Base-by-base conservation (phyloP, 2,888 invertebrate species). In the Nomada ruficornis region DNA sequence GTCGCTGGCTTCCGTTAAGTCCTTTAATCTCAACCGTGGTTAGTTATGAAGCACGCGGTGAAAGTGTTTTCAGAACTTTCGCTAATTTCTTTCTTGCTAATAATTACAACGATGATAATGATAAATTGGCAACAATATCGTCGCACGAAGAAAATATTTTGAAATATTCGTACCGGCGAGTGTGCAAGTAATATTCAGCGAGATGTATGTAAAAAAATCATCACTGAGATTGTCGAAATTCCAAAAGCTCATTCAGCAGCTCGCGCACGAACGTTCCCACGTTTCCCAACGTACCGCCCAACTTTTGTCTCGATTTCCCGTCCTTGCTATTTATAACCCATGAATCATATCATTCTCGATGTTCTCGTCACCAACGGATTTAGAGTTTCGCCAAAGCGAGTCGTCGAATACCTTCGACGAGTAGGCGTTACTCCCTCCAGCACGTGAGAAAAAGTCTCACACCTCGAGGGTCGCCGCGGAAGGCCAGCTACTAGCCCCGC, bases 291-390 rank as follows among this genome's bases (percentile, higher is more conserved):
- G 26, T 4, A 42, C 47, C 54, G 52, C 29, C 5, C 54, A 54
- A n/a, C 65, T 54, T 55, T 64, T 62, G 44, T 50, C 70, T 57
- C 55, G 60, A 67, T 71, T 65, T 54, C 47, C 70, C 47, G 55
- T 62, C 60, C 44, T 26, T 20, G 13, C 73, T 83, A 81, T 81
- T 62, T 64, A 75, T 83, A 80, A 54, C 44, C n/a, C 65, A 64
- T 81, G 84, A 83, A 81, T 83, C 83, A 81, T 78, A 78, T 47
- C 23, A 68, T 78, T 65, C 74, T 52, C 63, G 50, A 29, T 18
- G 64, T 50, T 70, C 69, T 77, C 77, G 74, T 84, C 77, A 80
- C 77, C 83, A 77, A 77, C 83, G 72, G 71, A 84, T 83, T 77
- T 80, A 77, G 55, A 64, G 71, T 77, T 44, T 44, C 18, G 26